Evolutionary conservation across 2,797 vertebrate genomes (phyloP).

Genomic region (Numenius phaeopus): DNA sequence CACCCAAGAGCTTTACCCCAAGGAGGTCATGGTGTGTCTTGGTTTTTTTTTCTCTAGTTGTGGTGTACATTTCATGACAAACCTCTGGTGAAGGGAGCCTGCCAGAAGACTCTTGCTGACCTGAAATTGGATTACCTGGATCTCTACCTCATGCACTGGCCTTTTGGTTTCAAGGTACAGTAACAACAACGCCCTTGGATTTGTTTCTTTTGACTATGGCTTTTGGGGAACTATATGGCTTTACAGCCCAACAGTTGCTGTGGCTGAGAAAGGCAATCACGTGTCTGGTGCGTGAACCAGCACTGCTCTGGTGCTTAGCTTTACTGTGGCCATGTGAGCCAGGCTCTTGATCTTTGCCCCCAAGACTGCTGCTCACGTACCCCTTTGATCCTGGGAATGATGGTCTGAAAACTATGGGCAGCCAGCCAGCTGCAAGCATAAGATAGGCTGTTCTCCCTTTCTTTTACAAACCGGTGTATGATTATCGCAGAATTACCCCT

Average conservation of each 20-base stretch:
- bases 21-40: neutral
- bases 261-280: neutral
- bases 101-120: conserved; percentile 85
- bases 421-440: neutral
- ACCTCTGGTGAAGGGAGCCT: conserved; percentile 83
- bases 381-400: neutral
- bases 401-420: neutral
- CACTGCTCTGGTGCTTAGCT: neutral
- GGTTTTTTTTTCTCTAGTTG: conserved; percentile 77
- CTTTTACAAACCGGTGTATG: neutral
- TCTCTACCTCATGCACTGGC: conserved; percentile 92
- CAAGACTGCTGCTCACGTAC: neutral
- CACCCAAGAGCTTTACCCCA: rapidly evolving
- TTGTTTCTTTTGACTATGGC: neutral
- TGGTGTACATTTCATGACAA: conserved; percentile 89
- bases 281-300: neutral
- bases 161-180: conserved; percentile 86
- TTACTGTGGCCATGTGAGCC: neutral
- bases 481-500: neutral
- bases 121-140: conserved; percentile 90
- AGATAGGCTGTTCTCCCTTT: neutral
- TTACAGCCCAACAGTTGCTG: neutral
- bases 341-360: neutral
- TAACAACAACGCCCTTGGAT: neutral
- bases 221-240: neutral